Evolutionary conservation across 2,113 vertebrate species (phyloP), one percentile per base, ranked within the genome.

Genomic region (Platysteira castanea): DNA sequence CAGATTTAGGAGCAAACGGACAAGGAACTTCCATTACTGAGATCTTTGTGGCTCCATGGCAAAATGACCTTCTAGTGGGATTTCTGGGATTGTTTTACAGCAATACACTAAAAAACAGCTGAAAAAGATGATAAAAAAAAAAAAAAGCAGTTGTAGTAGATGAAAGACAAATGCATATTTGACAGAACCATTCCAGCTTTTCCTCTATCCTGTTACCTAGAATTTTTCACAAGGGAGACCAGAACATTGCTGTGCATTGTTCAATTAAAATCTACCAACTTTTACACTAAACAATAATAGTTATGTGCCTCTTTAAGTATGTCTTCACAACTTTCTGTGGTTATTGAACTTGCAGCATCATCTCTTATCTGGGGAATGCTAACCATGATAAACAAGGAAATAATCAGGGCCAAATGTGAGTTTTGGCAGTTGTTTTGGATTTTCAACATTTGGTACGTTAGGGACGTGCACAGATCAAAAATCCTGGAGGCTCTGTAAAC

Each of bases 371-470:
- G 71, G 80, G 92, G 95, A 96, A 96, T 81, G 73, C 78, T 82
- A 94, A 90, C 92, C 61, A 90, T 60, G 82, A 90, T 93, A 96
- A 97, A 93, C 91, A 96, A 79, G 59, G 64, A 96, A 96, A 94
- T 91, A 96, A 93, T 92, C 53, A 79, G 76, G 84, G 93, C 95
- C 92, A 96, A 95, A 96, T 93, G 93, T 92, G 92, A 84, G 41
- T 63, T 94, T 92, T 96, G 96, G 92, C 97, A 90, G 88, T 91
- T 82, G 87, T 20, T 93, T 89, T 78, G 88, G 78, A 71, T 93
- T 96, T 91, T 93, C 93, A 71, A 39, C 68, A 37, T 90, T 95
- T 81, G 73, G 76, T 94, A 35, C 49, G 19, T 93, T 27, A 56
- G 83, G 54, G 88, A 94, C 2, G 8, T 70, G 49, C 56, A 42